Base-by-base conservation (phyloP, 2,888 invertebrate species). In the Brenthis ino region DNA sequence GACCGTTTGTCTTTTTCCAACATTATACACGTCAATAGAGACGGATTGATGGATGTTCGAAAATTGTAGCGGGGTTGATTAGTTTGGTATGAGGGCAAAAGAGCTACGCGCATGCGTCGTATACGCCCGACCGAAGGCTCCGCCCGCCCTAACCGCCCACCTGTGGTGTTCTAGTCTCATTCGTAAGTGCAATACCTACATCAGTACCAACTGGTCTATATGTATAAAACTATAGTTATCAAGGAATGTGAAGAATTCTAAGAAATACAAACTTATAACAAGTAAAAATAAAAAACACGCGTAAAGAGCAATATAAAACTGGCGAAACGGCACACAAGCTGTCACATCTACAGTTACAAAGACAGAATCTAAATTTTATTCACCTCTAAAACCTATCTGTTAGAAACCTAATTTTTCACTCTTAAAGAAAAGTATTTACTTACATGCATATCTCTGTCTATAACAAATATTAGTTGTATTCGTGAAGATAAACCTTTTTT, bases 101-200 rank as follows among this genome's bases (percentile, higher is more conserved):
- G 77, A 78, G 76, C 70, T 77, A 71, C 72, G 84, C 92, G 92
- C 92, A 91, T 91, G 92, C 92, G 91, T 82, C 77, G 68, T 77
- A 72, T 83, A 85, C 91, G 90, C 90, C 91, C 86, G 86, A 79
- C 80, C 80, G 71, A 70, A 79, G 79, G 85, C 89, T 80, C 90
- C 91, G 88, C 91, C 92, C 85, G 87, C 77, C 80, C 76, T 77
- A 75, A 74, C 88, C 92, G 91, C 91, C 91, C 91, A 91, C 90
- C 89, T 89, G 90, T 89, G 84, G 87, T 86, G 80, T 84, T 71
- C 83, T 83, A 79, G 71, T 77, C 73, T 79, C 79, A 81, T 79
- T 82, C 77, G 78, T 76, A 79, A 81, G 80, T 76, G 69, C 74
- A 76, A 77, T 86, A 84, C 86, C 86, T 85, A 86, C 82, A 48